These are phyloP conservation scores for Arbacia lixula DNA, from an alignment of 53 echinoderm and acorn worm species.

Conservation along the genomic window DNA sequence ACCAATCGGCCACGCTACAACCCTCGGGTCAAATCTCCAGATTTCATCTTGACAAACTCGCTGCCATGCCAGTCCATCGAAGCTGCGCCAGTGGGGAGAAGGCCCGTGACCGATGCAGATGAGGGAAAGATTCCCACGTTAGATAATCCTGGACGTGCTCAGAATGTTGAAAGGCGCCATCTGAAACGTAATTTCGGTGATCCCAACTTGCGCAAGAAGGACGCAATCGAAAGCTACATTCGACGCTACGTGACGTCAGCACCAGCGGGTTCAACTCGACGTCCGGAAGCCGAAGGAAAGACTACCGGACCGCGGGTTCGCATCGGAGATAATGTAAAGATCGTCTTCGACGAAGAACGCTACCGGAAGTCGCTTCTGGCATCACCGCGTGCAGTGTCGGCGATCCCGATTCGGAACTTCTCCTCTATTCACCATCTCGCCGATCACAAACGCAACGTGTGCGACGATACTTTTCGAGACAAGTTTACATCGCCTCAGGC, in stretches of 20 bases:
- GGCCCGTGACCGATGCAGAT: neutral
- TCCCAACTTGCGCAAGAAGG: slow-evolving; percentile 12
- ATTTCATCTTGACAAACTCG: slow-evolving; percentile 38
- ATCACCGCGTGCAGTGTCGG: slow-evolving; percentile 6
- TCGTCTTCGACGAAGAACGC: slow-evolving; percentile 36
- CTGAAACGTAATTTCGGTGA: neutral
- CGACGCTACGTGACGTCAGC: slow-evolving; percentile 34
- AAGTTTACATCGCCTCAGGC: neutral
- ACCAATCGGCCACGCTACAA: slow-evolving; percentile 51
- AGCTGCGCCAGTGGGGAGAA: neutral
- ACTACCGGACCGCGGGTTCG: slow-evolving; percentile 28
- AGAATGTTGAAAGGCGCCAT: neutral
- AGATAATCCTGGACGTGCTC: neutral
- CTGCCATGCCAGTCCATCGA: neutral
- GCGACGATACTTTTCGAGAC: neutral
- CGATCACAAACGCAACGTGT: slow-evolving; percentile 19
- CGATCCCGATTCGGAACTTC: slow-evolving; percentile 33
- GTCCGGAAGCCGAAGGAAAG: neutral
- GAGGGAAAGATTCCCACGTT: neutral
- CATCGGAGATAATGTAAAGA: slow-evolving; percentile 30
- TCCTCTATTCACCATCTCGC: slow-evolving; percentile 50
- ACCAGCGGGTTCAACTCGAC: neutral
- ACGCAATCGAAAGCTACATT: slow-evolving; percentile 32
- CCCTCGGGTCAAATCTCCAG: slow-evolving; percentile 25
- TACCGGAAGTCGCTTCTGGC: slow-evolving; percentile 22